A percentile compares a stretch with the other conserved stretches of the same genome.
Conservation (phyloP, 2,797 vertebrate species). For the Rhynchonycteris naso region DNA sequence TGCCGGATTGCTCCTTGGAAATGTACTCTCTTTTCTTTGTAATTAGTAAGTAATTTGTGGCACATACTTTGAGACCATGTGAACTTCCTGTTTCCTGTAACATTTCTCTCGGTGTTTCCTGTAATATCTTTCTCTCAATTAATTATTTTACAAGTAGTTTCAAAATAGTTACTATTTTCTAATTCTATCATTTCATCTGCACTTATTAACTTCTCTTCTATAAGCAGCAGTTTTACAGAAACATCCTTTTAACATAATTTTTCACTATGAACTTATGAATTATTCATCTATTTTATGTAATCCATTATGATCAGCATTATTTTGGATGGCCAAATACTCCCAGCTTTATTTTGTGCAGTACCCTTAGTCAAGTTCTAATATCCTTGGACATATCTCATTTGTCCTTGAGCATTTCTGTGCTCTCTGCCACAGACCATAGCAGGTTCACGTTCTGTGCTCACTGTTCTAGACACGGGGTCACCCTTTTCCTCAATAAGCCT, state of each 20-base stretch:
- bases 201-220: neutral
- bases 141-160: slow-evolving; percentile 9
- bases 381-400: neutral
- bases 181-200: neutral
- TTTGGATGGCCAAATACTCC: neutral
- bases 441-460: neutral
- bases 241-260: neutral
- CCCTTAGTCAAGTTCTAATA: neutral
- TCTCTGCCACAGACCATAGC: neutral
- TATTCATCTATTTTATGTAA: neutral
- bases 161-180: neutral
- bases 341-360: neutral
- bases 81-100: neutral
- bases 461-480: neutral
- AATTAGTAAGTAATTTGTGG: neutral
- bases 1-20: neutral
- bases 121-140: neutral
- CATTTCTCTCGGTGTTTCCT: neutral
- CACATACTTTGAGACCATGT: neutral
- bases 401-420: neutral
- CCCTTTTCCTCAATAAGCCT: neutral
- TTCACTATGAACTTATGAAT: neutral
- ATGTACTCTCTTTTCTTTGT: neutral
- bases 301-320: neutral
- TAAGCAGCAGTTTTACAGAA: neutral